A percentile compares a stretch with the other conserved stretches of the same genome.
Evolutionary conservation across 2,797 vertebrate species (phyloP).

Genomic region (Lepidocolaptes lacrymiger): DNA sequence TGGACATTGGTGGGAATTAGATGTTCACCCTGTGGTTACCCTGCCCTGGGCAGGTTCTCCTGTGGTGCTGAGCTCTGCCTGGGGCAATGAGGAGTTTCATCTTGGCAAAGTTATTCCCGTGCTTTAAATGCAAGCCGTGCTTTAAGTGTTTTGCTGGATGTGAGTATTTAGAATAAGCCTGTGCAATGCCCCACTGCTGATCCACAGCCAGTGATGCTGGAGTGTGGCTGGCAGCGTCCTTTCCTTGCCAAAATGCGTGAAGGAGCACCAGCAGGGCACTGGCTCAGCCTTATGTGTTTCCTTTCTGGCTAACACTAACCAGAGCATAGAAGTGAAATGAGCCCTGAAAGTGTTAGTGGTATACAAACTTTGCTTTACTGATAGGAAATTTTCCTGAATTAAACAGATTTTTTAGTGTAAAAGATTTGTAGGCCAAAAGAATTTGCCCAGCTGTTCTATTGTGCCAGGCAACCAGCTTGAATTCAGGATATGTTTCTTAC

Average conservation of each 20-base stretch:
- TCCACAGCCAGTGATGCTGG: neutral
- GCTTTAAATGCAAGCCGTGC: neutral
- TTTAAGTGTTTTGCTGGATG: neutral
- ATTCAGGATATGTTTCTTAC: neutral
- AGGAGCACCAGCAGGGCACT: neutral
- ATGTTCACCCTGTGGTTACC: neutral
- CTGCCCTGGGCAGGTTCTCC: neutral
- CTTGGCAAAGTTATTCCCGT: neutral
- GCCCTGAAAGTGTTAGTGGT: neutral
- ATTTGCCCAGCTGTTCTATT: neutral
- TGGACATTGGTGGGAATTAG: rapidly evolving
- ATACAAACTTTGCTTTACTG: neutral
- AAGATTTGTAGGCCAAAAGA: neutral
- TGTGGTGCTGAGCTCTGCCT: neutral
- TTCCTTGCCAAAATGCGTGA: neutral
- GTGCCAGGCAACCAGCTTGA: neutral
- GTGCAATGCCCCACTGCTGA: neutral
- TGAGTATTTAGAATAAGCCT: neutral
- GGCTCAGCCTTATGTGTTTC: neutral
- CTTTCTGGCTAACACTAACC: neutral
- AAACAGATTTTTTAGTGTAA: neutral
- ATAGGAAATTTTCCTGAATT: neutral
- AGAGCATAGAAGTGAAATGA: neutral
- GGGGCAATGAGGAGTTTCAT: neutral
- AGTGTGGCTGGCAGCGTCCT: neutral